phyloP scores from a whole-genome alignment of 2,113 vertebrate genomes.

The Sterna hirundo region DNA sequence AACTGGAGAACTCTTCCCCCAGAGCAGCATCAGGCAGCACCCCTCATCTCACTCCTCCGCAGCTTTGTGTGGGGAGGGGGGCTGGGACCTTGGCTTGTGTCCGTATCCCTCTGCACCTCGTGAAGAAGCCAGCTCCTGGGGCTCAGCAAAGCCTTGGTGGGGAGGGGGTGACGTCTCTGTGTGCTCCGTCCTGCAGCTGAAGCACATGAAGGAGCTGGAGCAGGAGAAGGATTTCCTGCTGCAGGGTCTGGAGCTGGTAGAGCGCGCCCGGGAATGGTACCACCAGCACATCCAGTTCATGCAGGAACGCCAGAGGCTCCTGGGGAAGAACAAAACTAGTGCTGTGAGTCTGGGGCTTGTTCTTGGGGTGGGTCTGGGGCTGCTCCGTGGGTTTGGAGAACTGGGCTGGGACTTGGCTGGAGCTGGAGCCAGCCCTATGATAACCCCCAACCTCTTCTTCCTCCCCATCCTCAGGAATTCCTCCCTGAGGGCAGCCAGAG shows the following conservation, averaged over 20 bases:
- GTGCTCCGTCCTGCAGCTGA: conserved; percentile 75
- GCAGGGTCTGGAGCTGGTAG: conserved; percentile 90
- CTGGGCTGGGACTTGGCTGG: neutral
- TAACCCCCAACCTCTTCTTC: neutral
- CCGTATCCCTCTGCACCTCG: neutral
- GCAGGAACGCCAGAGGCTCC: conserved; percentile 84
- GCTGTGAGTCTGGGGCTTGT: conserved; percentile 71
- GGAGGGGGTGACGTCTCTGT: neutral
- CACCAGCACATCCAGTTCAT: conserved; percentile 88
- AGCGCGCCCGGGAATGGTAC: conserved; percentile 88
- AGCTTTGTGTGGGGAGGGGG: neutral
- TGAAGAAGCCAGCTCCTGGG: neutral
- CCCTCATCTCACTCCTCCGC: neutral
- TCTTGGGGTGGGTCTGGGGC: neutral
- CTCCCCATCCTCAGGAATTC: conserved; percentile 73
- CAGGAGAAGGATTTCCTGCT: conserved; percentile 91
- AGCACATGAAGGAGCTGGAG: conserved; percentile 93
- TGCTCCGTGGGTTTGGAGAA: neutral
- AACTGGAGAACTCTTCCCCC: neutral
- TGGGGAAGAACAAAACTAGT: conserved; percentile 77
- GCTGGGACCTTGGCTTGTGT: neutral
- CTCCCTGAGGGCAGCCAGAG: conserved; percentile 75
- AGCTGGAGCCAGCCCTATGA: neutral
- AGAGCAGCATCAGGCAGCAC: neutral
- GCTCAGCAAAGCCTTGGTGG: neutral